These are phyloP conservation scores for Zosterops borbonicus DNA, from an alignment of 2,113 vertebrate genomes.

Conservation along the genomic window DNA sequence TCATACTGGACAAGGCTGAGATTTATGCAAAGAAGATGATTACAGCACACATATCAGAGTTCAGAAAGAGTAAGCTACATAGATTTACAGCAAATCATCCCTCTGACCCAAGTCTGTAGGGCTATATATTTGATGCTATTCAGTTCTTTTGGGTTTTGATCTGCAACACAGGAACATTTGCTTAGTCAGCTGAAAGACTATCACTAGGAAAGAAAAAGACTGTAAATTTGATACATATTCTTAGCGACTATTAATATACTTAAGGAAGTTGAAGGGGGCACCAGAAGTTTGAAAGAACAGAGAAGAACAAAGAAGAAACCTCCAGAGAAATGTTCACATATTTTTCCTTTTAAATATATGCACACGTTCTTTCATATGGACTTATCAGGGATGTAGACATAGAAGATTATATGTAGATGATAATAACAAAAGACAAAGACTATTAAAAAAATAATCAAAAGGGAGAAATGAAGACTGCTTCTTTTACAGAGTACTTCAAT, in stretches of 20 bases:
- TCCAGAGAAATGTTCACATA: background rate
- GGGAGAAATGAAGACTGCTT: background rate
- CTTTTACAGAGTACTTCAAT: background rate
- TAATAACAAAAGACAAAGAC: background rate
- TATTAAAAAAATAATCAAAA: background rate
- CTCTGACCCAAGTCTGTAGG: background rate
- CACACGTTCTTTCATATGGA: background rate
- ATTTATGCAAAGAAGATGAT: background rate
- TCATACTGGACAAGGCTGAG: background rate
- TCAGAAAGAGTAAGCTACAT: background rate
- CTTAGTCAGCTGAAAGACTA: background rate
- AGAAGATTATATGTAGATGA: background rate
- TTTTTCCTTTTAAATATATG: background rate
- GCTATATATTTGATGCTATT: background rate
- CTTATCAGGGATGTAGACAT: background rate
- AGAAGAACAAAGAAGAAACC: background rate
- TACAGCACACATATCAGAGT: background rate
- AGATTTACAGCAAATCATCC: background rate
- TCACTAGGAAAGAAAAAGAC: background rate
- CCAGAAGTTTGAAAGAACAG: background rate
- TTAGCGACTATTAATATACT: background rate
- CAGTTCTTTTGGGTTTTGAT: background rate
- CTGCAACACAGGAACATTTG: background rate
- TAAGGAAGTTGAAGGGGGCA: background rate
- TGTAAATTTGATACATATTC: background rate